phyloP scores from a whole-genome alignment of 1,140 invertebrate genomes.

The Drosophila ironensis region DNA sequence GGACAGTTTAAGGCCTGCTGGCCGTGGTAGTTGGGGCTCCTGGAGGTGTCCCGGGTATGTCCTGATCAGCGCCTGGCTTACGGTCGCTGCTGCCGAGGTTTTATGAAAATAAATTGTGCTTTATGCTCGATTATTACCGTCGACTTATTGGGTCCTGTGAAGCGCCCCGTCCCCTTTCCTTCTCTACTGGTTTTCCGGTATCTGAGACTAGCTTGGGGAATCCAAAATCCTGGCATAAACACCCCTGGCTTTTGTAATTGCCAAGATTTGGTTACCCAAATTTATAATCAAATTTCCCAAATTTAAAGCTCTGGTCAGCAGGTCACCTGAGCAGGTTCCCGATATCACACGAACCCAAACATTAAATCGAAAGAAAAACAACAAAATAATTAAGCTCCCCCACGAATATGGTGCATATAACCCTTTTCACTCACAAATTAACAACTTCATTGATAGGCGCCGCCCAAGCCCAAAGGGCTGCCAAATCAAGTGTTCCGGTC shows the following conservation, averaged over 20 bases:
- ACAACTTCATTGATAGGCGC: slow-evolving; percentile 76
- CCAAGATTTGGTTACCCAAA: slow-evolving; percentile 79
- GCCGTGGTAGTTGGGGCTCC: not conserved
- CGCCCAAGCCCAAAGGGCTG: slow-evolving; percentile 41
- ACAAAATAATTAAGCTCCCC: slow-evolving; percentile 46
- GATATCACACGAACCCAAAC: no score
- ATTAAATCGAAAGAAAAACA: slow-evolving; percentile 31
- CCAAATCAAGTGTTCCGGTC: slow-evolving; percentile 54
- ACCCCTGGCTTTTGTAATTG: slow-evolving; percentile 63
- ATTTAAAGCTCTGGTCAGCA: slow-evolving; percentile 38
- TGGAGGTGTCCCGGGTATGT: slow-evolving; percentile 9
- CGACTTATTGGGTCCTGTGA: slow-evolving; percentile 74
- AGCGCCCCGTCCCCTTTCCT: no score
- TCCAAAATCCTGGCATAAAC: slow-evolving; percentile 18
- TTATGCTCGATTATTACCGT: slow-evolving; percentile 81
- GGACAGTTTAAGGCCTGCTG: slow-evolving; percentile 9
- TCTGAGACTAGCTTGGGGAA: no score
- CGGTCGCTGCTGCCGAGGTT: slow-evolving; percentile 58
- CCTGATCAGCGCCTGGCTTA: slow-evolving; percentile 59
- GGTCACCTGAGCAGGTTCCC: no score
- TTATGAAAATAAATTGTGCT: slow-evolving; percentile 81
- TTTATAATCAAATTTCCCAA: slow-evolving; percentile 65
- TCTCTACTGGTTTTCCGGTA: not conserved
- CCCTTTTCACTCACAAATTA: slow-evolving; percentile 42
- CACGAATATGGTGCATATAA: not conserved